Base-by-base conservation (phyloP, 2,888 invertebrate species). In the Fragum sueziense region DNA sequence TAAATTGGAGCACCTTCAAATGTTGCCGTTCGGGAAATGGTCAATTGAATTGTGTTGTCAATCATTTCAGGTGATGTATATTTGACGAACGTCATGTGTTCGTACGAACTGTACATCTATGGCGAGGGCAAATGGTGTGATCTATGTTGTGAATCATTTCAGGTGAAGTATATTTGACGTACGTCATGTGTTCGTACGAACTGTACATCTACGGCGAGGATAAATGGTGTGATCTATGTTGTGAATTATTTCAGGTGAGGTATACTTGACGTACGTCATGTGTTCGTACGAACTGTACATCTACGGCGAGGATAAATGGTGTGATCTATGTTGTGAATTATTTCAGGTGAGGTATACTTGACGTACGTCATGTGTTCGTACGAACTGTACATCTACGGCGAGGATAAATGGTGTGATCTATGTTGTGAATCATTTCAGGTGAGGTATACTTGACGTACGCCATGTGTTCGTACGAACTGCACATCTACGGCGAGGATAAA, bases 291-390 rank as follows among this genome's bases (percentile, higher is more conserved):
- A 81, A 25, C 65, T 34, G 22, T 77, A 74, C 41, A 61, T 72
- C 3, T 79, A 47, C 33, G 27, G 17, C 1, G 61, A 71, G 9
- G 22, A 51, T 2, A 37, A 29, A 9, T 85, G 82, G 85, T 85
- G 85, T 70, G 20, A 20, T n/a, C 73, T 85, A 14, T 37, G n/a
- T n/a, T n/a, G n/a, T n/a, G n/a, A n/a, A n/a, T n/a, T n/a, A n/a
- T 73, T 80, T 33, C 77, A 84, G 84, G 57, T 68, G 84, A 84
- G 4, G 52, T 84, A 1, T 77, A 77, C 37, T 59, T 73, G 52
- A 52, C 82, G 47, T 84, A 82, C 54, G 75, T 77, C 20, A 22
- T 84, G 71, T 82, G 84, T 76, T 52, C 81, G 11, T 82, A 79
- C 34, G 82, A 82, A 31, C 70, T 37, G 22, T 80, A 77, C 37